Evolutionary conservation across 2,113 vertebrate species (phyloP).

Genomic region (Neolamprologus hecqui): DNA sequence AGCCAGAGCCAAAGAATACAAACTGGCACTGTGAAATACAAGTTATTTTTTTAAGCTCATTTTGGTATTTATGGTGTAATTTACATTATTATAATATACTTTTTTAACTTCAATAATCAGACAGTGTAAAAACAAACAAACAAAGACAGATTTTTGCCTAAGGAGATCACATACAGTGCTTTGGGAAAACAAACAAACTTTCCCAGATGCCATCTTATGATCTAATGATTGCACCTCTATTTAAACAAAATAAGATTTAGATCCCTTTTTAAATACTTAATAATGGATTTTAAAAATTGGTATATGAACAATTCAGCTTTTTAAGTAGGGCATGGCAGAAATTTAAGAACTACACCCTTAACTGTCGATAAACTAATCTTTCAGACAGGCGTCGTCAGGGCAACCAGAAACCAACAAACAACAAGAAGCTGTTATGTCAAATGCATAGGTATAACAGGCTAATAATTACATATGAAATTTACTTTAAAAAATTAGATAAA

Average conservation of each 20-base stretch:
- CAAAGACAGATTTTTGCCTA: not conserved
- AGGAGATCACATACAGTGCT: not conserved
- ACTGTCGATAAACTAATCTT: not conserved
- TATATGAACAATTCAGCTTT: not conserved
- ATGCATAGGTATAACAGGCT: not conserved
- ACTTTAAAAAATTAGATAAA: not conserved
- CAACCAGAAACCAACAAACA: not conserved
- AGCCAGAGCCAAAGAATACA: not conserved
- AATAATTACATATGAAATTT: not conserved
- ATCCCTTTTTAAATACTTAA: not conserved
- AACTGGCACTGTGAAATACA: not conserved
- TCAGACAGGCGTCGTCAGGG: not conserved
- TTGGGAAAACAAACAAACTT: not conserved
- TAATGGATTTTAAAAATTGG: not conserved
- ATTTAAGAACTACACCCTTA: not conserved
- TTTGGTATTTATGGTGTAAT: not conserved
- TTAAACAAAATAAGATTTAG: not conserved
- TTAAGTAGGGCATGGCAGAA: not conserved
- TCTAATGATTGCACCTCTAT: not conserved
- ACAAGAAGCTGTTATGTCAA: not conserved
- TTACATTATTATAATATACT: not conserved
- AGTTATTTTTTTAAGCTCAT: not conserved
- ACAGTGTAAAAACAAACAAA: not conserved
- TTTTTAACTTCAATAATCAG: not conserved
- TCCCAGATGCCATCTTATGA: not conserved